These are phyloP conservation scores for Avahi laniger DNA, from an alignment of 2,797 vertebrate species.

Conservation along the genomic window DNA sequence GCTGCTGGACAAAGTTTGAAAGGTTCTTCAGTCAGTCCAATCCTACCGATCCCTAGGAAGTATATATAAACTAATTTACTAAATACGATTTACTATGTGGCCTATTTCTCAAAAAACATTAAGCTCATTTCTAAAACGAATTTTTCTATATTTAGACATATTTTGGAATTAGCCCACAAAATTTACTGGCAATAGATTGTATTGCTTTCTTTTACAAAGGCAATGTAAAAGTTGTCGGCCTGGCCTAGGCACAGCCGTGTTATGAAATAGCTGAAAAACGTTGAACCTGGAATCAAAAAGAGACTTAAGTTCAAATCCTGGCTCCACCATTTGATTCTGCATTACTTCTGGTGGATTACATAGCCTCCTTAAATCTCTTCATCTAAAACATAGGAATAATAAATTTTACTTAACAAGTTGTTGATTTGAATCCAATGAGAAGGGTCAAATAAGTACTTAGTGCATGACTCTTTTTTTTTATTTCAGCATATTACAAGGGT, in stretches of 20 bases:
- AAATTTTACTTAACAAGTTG: slow-evolving; percentile 4
- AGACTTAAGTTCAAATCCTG: neutral
- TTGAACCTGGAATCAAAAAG: neutral
- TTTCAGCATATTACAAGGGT: no score
- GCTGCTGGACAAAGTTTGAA: neutral
- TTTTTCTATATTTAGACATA: slow-evolving; percentile 40
- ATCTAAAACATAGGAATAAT: neutral
- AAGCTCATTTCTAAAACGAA: neutral
- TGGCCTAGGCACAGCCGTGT: neutral
- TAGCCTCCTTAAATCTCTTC: neutral
- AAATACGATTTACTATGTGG: neutral
- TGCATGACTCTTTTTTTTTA: neutral
- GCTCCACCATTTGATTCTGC: neutral
- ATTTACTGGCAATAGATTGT: neutral
- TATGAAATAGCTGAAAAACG: neutral
- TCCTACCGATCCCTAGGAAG: neutral
- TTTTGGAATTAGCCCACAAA: neutral
- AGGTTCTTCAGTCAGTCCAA: neutral
- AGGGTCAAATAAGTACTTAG: neutral
- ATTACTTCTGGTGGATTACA: neutral
- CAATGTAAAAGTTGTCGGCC: neutral
- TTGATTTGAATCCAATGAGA: slow-evolving; percentile 11
- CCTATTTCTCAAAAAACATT: slow-evolving; percentile 31
- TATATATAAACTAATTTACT: neutral
- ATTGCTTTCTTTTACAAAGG: slow-evolving; percentile 10